A percentile compares a stretch with the other conserved stretches of the same genome.
These are phyloP conservation scores for Caenorhabditis sp. DNA, from an alignment of 2,888 invertebrate species.

Conservation along the genomic window DNA sequence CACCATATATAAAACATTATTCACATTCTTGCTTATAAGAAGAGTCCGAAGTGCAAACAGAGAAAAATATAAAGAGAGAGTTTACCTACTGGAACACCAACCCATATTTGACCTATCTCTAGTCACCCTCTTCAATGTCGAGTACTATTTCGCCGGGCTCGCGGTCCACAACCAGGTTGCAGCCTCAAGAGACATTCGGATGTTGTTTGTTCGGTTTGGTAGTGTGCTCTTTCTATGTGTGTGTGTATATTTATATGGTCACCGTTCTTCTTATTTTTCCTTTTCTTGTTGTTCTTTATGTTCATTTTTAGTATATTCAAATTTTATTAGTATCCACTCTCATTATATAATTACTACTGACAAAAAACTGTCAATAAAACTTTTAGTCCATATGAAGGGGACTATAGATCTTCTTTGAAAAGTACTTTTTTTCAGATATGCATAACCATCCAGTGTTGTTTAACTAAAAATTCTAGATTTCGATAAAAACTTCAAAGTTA, in stretches of 20 bases:
- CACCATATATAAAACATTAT: not conserved
- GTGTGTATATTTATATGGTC: not conserved
- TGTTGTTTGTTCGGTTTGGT: not conserved
- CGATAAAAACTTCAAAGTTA: no score
- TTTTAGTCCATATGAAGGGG: no score
- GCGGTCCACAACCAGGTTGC: not conserved
- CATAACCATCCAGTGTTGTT: no score
- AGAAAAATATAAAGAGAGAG: constrained; percentile 8
- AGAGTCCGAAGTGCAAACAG: constrained; percentile 38
- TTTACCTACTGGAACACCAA: constrained; percentile 40
- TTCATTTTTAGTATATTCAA: no score
- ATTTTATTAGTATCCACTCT: no score
- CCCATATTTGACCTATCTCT: constrained; percentile 8
- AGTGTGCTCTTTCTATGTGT: not conserved
- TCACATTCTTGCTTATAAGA: constrained; percentile 3
- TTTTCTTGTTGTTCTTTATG: no score
- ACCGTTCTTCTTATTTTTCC: not conserved
- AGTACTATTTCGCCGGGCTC: not conserved
- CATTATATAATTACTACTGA: no score
- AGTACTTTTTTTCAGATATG: no score
- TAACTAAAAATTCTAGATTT: no score
- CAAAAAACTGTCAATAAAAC: no score
- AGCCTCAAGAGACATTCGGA: not conserved
- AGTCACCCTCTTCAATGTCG: not conserved
- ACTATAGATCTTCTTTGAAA: no score